Base-by-base conservation (phyloP, 2,797 vertebrate species). In the Australoheros facetus region DNA sequence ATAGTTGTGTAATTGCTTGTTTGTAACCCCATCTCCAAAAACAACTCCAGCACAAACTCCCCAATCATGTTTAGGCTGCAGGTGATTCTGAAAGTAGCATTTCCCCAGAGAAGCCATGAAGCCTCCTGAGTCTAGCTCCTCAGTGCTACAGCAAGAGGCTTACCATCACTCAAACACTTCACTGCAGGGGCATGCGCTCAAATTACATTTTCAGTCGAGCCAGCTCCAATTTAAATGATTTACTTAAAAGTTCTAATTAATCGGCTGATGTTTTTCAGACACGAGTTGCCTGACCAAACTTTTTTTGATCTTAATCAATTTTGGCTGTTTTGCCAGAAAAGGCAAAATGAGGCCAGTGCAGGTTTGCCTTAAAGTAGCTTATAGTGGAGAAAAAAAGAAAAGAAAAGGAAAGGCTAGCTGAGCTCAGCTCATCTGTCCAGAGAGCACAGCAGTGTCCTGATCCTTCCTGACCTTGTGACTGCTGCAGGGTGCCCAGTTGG, bases 71-170 rank as follows among this genome's bases (percentile, higher is more conserved):
- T 94, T 93, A 89, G 93, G 93, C 93, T 94, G 89, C 93, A 94
- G 94, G 94, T 95, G 91, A 89, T 94, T 92, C 91, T 92, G 82
- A 91, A 93, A 93, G 93, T 90, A 91, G 91, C 88, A 79, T 92
- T 82, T 94, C 93, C 90, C 93, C 28, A n/a, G 92, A 92, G 94
- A 93, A 17, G 74, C 16, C 39, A 37, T 7, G 64, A 88, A 91
- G 57, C 84, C 91, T 93, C 89, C 83, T 5, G 85, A 93, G 91
- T 86, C 54, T 48, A n/a, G 73, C 81, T 79, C 73, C 84, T 82
- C 77, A 2, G 77, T 85, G 89, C 78, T 19, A 79, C 87, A 71
- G 87, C 78, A 26, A 87, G 78, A 81, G 48, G 89, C 86, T 91
- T 86, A 84, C 79, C 87, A 91, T 92, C 91, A 92, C 86, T 93